Evolutionary conservation across 2,888 invertebrate genomes (phyloP).

Genomic region (Nesidiocoris tenuis): DNA sequence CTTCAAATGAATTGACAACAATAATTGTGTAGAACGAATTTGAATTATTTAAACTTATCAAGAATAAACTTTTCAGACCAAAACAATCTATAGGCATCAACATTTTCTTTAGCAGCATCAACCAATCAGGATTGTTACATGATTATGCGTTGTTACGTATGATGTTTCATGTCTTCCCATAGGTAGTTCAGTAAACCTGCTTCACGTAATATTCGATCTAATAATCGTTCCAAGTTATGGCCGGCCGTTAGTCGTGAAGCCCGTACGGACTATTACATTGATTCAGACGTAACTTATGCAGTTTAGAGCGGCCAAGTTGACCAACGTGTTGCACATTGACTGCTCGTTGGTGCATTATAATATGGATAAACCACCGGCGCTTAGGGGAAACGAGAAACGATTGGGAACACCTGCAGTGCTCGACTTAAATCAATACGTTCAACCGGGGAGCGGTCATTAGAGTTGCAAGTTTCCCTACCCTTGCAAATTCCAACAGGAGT

Average conservation of each 20-base stretch:
- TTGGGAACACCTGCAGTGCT: constrained; percentile 26
- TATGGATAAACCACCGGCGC: not conserved
- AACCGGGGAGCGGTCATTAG: constrained; percentile 20
- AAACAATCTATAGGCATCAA: too few relatives aligned
- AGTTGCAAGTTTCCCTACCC: not conserved
- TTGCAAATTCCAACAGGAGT: not conserved
- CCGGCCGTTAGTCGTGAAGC: not conserved
- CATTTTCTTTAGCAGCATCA: too few relatives aligned
- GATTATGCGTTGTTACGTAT: too few relatives aligned
- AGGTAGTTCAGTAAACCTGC: not conserved
- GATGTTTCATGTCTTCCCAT: too few relatives aligned
- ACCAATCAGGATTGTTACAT: too few relatives aligned
- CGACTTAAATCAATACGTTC: constrained; percentile 21
- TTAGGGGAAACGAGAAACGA: not conserved
- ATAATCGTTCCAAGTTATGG: not conserved
- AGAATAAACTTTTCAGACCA: too few relatives aligned
- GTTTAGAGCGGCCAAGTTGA: not conserved
- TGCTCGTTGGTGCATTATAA: not conserved
- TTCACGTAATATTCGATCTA: not conserved
- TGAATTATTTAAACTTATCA: too few relatives aligned
- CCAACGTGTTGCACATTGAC: not conserved
- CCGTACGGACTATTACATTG: not conserved
- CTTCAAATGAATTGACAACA: too few relatives aligned
- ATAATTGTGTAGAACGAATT: too few relatives aligned
- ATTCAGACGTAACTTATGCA: not conserved